phyloP scores from a whole-genome alignment of 2,113 vertebrate species.

The Pachycephala philippinensis region DNA sequence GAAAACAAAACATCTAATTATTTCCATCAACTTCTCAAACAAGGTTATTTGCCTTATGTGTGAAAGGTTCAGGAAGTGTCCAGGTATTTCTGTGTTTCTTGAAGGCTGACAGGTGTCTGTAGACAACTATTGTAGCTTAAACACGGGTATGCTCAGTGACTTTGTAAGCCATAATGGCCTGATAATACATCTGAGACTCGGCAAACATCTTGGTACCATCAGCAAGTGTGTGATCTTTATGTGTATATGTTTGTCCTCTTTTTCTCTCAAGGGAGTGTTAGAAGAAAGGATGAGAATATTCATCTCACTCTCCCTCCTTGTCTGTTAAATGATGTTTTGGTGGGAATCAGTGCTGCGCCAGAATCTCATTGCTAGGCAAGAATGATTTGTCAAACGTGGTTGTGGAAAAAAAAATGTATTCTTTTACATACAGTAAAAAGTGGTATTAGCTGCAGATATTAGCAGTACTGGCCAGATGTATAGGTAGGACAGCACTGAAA shows the following conservation, averaged over 20 bases:
- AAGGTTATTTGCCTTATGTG: neutral
- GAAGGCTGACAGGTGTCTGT: neutral
- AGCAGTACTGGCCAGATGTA: neutral
- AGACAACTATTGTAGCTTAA: neutral
- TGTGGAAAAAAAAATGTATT: rapidly evolving
- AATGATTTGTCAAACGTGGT: neutral
- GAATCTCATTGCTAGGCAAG: neutral
- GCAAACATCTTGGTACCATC: neutral
- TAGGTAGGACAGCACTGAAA: neutral
- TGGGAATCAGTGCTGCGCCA: neutral
- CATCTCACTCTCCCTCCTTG: neutral
- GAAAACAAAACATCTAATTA: neutral
- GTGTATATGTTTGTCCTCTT: neutral
- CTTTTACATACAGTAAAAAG: neutral
- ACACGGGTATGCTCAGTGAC: neutral
- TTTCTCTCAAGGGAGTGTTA: neutral
- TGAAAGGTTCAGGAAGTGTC: neutral
- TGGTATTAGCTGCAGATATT: neutral
- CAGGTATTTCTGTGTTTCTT: neutral
- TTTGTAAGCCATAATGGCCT: neutral
- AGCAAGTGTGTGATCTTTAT: neutral
- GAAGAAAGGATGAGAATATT: neutral
- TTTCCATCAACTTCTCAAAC: neutral
- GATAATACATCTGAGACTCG: neutral
- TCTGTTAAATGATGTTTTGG: neutral